Base-by-base conservation (phyloP, 2,113 vertebrate species). In the Sebastes schlegelii region DNA sequence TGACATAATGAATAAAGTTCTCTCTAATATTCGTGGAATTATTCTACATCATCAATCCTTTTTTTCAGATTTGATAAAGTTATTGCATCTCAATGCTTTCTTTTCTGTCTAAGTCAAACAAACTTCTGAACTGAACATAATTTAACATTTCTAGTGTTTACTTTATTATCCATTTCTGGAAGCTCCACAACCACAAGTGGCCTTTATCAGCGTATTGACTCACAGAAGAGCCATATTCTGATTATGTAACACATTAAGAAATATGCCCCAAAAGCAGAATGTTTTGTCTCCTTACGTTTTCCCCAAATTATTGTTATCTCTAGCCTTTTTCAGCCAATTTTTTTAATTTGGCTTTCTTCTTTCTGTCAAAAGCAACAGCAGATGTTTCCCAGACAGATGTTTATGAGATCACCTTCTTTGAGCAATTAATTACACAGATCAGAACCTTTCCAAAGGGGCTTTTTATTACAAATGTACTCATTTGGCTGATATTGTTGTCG, bases 301-400 rank as follows among this genome's bases (percentile, higher is more conserved):
- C 63, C 77, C 67, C 43, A 21, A 77, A 34, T 75, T 52, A 40
- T 57, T 67, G 2, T 66, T 74, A 10, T 71, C 58, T 48, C 34
- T 8, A 23, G 62, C 16, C 19, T 54, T 69, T 57, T 34, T 34
- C 34, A 49, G 14, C 34, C 34, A 34, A 16, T 17, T 51, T 0
- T 74, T 81, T 12, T 73, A 12, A 58, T 79, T 72, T 73, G 8
- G 10, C 5, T 19, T 74, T 74, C 43, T 40, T 63, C 34, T 42
- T 26, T 26, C 34, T 63, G 48, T 80, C 23, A 79, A 60, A 64
- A 72, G 67, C 52, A 79, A 26, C 55, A 61, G 74, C 77, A 89
- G 67, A 83, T 84, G 64, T 84, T 78, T 73, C 48, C 45, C 77
- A 83, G 55, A 74, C 78, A 85, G 76, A 93, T 89, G 78, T 89